phyloP scores from a whole-genome alignment of 1,140 invertebrate species.

The Drosophila mayri region DNA sequence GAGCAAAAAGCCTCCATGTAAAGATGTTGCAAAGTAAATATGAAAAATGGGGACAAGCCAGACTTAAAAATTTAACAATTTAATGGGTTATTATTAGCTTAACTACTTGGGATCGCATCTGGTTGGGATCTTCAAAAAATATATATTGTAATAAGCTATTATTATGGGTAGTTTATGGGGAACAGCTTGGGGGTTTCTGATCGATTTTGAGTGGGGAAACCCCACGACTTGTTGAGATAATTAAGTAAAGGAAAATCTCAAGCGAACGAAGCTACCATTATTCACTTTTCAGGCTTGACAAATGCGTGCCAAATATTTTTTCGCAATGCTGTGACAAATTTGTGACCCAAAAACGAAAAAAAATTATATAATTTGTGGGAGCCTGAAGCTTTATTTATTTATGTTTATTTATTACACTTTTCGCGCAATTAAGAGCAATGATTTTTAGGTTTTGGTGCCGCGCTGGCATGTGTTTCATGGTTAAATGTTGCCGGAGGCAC shows the following conservation, averaged over 20 bases:
- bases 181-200: constrained; percentile 8
- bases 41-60: constrained; percentile 38
- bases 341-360: constrained; percentile 39
- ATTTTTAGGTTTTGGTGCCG: constrained; percentile 43
- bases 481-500: constrained; percentile 49
- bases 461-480: constrained; percentile 51
- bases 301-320: constrained; percentile 28
- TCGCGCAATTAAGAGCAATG: constrained; percentile 69
- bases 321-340: constrained; percentile 54
- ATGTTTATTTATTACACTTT: constrained; percentile 78
- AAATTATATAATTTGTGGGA: constrained; percentile 36
- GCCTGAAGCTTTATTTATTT: constrained; percentile 43
- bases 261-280: neutral
- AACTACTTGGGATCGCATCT: constrained; percentile 6
- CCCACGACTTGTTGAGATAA: constrained; percentile 9
- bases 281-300: constrained; percentile 29
- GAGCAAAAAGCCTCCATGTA: constrained; percentile 13
- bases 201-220: constrained; percentile 4
- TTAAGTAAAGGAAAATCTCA: constrained; percentile 11
- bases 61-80: constrained; percentile 32
- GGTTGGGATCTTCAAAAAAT: constrained; percentile 12
- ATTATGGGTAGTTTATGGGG: constrained; percentile 29
- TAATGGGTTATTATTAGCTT: constrained; percentile 34
- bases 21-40: constrained; percentile 33
- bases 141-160: constrained; percentile 10